Evolutionary conservation across 2,113 vertebrate genomes (phyloP), one percentile per base, ranked within the genome.

Genomic region (Aegithalos caudatus): DNA sequence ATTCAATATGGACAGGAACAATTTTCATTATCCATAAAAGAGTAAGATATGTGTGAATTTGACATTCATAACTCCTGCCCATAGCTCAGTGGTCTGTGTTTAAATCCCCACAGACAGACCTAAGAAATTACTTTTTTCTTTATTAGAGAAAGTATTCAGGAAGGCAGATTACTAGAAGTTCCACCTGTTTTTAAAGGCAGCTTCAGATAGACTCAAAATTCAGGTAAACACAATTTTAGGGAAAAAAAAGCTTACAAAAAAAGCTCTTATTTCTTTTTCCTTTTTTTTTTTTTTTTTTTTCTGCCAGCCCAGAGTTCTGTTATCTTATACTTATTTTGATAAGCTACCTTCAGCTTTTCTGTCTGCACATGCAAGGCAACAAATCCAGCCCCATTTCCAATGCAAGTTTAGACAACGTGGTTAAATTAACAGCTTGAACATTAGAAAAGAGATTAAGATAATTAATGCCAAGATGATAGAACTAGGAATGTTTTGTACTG

Each of bases 401-500:
- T 96, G 96, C 97, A 98, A 97, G 97, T 98, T 97, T 97, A 97
- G 97, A 97, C 97, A 98, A 82, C 95, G 79, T 96, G 87, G 94
- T 91, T 96, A 98, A 98, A 97, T 97, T 97, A 97, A 98, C 96
- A 97, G 92, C 97, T 95, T 97, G 97, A 97, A 97, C 97, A 96
- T 95, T 97, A 97, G 91, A 97, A 97, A 97, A 97, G 95, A 97
- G 97, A 98, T 98, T 98, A 98, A 82, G 95, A 92, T 97, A 98
- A 98, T 97, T 97, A 97, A 98, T 97, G 97, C 97, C 97, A 98
- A 98, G 97, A 97, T 97, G 97, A 97, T 96, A 97, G 96, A 97
- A 97, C 90, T 88, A 96, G 92, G 96, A 97, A 96, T 97, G 97
- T 97, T 97, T 96, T 97, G 92, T 96, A 97, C 85, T 96, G 92